A percentile compares a stretch with the other conserved stretches of the same genome.
phyloP scores from a whole-genome alignment of 2,888 invertebrate species.

The Coleophora flavipennella region DNA sequence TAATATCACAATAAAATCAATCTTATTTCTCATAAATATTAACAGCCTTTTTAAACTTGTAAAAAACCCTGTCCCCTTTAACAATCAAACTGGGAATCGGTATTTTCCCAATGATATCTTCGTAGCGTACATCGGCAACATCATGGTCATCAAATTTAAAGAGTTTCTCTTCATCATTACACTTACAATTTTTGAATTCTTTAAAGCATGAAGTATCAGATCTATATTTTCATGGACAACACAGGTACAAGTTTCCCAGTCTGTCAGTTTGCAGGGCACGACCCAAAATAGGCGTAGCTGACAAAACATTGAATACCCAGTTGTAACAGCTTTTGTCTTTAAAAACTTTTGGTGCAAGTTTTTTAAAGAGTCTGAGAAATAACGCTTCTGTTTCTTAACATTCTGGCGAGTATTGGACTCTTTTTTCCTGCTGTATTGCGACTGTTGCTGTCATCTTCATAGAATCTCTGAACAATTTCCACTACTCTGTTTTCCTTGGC shows the following conservation, averaged over 20 bases:
- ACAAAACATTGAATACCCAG: constrained; percentile 8
- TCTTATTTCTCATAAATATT: no score
- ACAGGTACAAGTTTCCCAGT: constrained; percentile 13
- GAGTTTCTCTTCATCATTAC: neutral
- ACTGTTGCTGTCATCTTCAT: constrained; percentile 16
- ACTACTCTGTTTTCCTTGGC: constrained; percentile 9
- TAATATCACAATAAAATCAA: no score
- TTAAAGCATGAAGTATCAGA: constrained; percentile 13
- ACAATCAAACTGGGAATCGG: no score
- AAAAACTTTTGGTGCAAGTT: constrained; percentile 8
- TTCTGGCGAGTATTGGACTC: constrained; percentile 8
- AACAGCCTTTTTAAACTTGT: no score
- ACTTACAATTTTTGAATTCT: constrained; percentile 12
- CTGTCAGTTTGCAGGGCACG: neutral
- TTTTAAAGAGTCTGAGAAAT: constrained; percentile 4
- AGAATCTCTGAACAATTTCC: constrained; percentile 6
- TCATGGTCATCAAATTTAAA: no score
- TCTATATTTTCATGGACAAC: constrained; percentile 12
- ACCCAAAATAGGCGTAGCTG: constrained; percentile 6
- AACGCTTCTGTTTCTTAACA: constrained; percentile 9
- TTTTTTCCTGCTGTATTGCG: constrained; percentile 15
- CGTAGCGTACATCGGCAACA: no score
- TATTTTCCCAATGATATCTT: no score
- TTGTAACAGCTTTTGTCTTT: constrained; percentile 3
- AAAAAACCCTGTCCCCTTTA: no score